Conservation (phyloP, 2,888 invertebrate genomes). For the Drosophila niveifrons region DNA sequence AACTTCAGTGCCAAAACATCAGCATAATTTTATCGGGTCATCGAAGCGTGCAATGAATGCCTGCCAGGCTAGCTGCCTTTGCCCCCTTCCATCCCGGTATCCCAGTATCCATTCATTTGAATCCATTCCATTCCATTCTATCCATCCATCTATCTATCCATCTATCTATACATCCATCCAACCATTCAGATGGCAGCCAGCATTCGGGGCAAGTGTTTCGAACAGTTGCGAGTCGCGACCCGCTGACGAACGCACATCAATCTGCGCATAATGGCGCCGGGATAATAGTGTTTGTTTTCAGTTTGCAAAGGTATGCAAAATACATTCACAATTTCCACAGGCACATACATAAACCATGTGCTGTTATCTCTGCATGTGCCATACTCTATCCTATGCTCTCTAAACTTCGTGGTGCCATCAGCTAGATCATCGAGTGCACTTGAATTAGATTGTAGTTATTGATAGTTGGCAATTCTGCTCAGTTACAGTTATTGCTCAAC, state of each 20-base stretch:
- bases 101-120: conserved; percentile 23
- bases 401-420: neutral
- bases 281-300: conserved; percentile 73
- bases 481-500: neutral
- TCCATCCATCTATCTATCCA: conserved; percentile 7
- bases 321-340: conserved; percentile 46
- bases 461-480: neutral
- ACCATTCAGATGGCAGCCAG: conserved; percentile 21
- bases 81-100: neutral
- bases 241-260: conserved; percentile 68
- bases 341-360: conserved; percentile 27
- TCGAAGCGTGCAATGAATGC: conserved; percentile 61
- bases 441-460: no score
- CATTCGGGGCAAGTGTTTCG: conserved; percentile 49
- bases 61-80: conserved; percentile 22
- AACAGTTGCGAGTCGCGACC: conserved; percentile 18
- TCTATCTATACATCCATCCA: conserved; percentile 26
- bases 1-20: conserved; percentile 41
- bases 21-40: conserved; percentile 69
- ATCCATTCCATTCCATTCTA: conserved; percentile 11
- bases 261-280: conserved; percentile 72
- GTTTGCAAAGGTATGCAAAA: conserved; percentile 72
- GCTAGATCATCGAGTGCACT: neutral
- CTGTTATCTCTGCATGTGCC: conserved; percentile 29
- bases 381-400: conserved; percentile 20